phyloP scores from a whole-genome alignment of 2,797 vertebrate species.

The Acrossocheilus wenchowensis region DNA sequence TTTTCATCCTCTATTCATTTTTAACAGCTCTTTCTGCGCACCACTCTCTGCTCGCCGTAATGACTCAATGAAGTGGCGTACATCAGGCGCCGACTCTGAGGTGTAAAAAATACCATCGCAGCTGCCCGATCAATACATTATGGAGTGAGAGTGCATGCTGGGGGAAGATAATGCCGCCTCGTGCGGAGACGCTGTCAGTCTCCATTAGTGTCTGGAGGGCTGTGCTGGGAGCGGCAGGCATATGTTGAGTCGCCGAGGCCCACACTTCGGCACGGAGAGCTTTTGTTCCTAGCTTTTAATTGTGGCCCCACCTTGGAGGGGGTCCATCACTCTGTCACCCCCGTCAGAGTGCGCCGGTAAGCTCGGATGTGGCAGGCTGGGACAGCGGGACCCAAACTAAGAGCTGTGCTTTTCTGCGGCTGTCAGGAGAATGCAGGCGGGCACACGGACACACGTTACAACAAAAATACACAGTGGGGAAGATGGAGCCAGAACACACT shows the following conservation, averaged over 20 bases:
- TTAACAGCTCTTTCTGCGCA: slow-evolving; percentile 72
- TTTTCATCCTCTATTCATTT: slow-evolving; percentile 72
- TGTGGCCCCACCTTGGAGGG: slow-evolving; percentile 47
- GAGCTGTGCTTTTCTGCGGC: slow-evolving; percentile 37
- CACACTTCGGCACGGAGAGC: slow-evolving; percentile 38
- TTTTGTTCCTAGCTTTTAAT: slow-evolving; percentile 57
- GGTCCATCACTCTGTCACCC: slow-evolving; percentile 39
- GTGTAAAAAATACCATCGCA: slow-evolving; percentile 84
- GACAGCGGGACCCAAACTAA: slow-evolving; percentile 41
- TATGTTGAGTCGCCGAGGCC: slow-evolving; percentile 59
- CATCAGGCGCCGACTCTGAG: slow-evolving; percentile 68
- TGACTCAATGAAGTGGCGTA: slow-evolving; percentile 51
- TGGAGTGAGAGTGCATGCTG: slow-evolving; percentile 79
- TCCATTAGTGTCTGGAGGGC: slow-evolving; percentile 78
- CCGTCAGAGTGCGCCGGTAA: slow-evolving; percentile 28
- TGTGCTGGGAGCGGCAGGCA: slow-evolving; percentile 77
- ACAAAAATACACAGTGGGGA: slow-evolving; percentile 47
- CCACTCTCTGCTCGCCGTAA: slow-evolving; percentile 62
- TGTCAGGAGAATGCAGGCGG: slow-evolving; percentile 44
- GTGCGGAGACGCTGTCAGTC: slow-evolving; percentile 83
- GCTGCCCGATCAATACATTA: slow-evolving; percentile 81
- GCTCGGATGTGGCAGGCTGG: slow-evolving; percentile 42
- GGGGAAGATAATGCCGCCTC: slow-evolving; percentile 88
- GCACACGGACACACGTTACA: slow-evolving; percentile 33
- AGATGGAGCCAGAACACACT: slow-evolving; percentile 40